phyloP scores from a whole-genome alignment of 2,113 vertebrate species.

The Halcyon malimbica region DNA sequence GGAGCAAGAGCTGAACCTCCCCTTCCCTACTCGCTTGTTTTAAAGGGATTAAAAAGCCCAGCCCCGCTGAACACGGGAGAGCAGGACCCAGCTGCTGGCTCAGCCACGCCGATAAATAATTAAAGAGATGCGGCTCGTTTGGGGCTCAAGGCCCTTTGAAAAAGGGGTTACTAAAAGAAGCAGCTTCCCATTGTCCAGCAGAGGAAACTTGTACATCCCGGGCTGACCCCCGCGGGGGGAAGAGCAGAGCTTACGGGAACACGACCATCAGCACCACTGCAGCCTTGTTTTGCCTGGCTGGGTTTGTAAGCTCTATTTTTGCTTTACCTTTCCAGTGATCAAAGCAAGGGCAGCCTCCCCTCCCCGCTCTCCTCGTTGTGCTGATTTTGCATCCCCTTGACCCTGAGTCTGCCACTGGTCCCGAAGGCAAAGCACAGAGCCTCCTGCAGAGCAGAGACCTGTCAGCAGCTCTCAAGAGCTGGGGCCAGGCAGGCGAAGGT shows the following conservation, averaged over 20 bases:
- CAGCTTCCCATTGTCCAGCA: conserved; percentile 45
- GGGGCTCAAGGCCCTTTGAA: conserved; percentile 47
- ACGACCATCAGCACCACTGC: conserved; percentile 16
- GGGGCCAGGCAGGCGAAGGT: not conserved
- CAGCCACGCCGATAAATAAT: conserved; percentile 66
- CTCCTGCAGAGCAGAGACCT: conserved; percentile 6
- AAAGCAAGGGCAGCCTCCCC: conserved; percentile 47
- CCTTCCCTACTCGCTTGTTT: conserved; percentile 40
- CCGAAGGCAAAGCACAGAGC: conserved; percentile 31
- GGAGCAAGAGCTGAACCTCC: conserved; percentile 19
- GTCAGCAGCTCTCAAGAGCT: conserved; percentile 49
- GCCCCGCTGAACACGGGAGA: not conserved
- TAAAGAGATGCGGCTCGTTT: conserved; percentile 44
- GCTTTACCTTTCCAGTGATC: conserved; percentile 62
- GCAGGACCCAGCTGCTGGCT: conserved; percentile 62
- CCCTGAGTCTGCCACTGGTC: not conserved
- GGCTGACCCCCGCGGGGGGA: not conserved
- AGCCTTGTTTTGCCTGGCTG: conserved; percentile 45
- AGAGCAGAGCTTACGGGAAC: not conserved
- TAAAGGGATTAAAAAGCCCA: conserved; percentile 54
- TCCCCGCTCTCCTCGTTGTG: conserved; percentile 5
- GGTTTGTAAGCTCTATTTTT: conserved; percentile 55
- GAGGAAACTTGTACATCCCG: not conserved
- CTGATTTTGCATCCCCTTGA: conserved; percentile 61
- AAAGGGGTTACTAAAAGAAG: conserved; percentile 38